Conservation (phyloP, 2,797 vertebrate species). For the Gallinago nigripennis region DNA sequence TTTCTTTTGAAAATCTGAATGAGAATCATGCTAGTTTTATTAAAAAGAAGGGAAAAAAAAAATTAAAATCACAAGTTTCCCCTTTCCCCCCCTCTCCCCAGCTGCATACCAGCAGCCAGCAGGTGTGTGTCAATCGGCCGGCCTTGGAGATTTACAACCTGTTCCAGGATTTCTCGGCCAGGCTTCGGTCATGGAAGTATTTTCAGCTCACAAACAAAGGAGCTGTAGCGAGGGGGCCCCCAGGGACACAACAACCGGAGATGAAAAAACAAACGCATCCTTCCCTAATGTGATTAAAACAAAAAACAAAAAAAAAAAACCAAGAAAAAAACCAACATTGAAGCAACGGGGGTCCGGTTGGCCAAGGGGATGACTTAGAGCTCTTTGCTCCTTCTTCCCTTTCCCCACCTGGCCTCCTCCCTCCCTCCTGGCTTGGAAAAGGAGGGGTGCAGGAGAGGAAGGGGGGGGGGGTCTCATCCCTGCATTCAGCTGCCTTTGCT, state of each 20-base stretch:
- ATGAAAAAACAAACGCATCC: slow-evolving; percentile 40
- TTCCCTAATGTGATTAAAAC: background rate
- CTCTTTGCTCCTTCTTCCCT: background rate
- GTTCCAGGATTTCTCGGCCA: slow-evolving; percentile 40
- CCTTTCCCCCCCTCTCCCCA: background rate
- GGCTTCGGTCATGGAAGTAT: background rate
- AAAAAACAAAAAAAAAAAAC: background rate
- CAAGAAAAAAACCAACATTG: no score
- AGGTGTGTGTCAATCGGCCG: slow-evolving; percentile 42
- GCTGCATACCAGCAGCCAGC: slow-evolving; percentile 28
- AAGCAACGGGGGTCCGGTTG: background rate
- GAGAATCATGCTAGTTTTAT: slow-evolving; percentile 33
- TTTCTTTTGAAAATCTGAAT: slow-evolving; percentile 26
- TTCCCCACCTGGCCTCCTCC: background rate
- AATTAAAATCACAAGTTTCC: background rate
- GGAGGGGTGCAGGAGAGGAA: background rate
- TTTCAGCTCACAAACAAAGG: slow-evolving; percentile 56
- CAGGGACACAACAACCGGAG: slow-evolving; percentile 43
- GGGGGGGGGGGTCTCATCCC: background rate
- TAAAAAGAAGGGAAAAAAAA: background rate
- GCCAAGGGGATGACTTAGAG: background rate
- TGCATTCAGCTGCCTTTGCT: background rate
- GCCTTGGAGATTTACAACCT: slow-evolving; percentile 67
- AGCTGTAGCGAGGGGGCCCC: background rate
- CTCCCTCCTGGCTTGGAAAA: background rate